Evolutionary conservation across 2,888 invertebrate genomes (phyloP).

Genomic region (Acronicta leporina): DNA sequence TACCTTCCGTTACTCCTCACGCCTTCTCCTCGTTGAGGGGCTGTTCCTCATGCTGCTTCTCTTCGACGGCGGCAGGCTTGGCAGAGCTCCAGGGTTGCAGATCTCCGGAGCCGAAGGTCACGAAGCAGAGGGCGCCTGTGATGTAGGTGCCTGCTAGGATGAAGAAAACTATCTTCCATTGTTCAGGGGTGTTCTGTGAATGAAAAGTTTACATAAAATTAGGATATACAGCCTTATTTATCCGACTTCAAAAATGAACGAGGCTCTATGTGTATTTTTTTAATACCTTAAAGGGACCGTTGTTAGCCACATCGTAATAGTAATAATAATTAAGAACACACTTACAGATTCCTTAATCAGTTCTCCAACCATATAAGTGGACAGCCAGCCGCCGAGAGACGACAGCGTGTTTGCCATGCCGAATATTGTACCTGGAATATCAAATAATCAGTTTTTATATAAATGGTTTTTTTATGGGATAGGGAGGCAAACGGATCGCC

Average conservation of each 20-base stretch:
- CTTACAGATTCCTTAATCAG: conserved; percentile 92
- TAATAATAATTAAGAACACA: neutral
- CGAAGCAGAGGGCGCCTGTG: conserved; percentile 90
- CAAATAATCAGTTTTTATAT: neutral
- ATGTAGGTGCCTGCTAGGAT: conserved; percentile 93
- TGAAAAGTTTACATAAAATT: neutral
- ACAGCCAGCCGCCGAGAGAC: conserved; percentile 94
- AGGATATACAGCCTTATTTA: too few relatives aligned
- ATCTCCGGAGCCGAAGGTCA: conserved; percentile 91
- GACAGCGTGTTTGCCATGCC: conserved; percentile 96
- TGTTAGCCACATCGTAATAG: too few relatives aligned
- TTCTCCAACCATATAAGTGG: conserved; percentile 94
- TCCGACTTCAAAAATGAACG: too few relatives aligned
- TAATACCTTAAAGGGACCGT: too few relatives aligned
- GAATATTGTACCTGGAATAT: conserved; percentile 92
- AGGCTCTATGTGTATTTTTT: too few relatives aligned
- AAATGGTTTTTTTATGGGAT: too few relatives aligned
- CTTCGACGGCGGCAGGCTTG: conserved; percentile 34
- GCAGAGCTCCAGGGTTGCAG: conserved; percentile 86
- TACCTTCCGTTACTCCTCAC: conserved; percentile 46
- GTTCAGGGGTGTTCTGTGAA: conserved; percentile 90
- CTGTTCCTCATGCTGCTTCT: conserved; percentile 73
- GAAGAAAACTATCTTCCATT: conserved; percentile 95
- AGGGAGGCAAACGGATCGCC: too few relatives aligned
- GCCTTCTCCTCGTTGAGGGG: conserved; percentile 80